Conservation (phyloP, 1,140 invertebrate genomes). For the Magallana angulata region DNA sequence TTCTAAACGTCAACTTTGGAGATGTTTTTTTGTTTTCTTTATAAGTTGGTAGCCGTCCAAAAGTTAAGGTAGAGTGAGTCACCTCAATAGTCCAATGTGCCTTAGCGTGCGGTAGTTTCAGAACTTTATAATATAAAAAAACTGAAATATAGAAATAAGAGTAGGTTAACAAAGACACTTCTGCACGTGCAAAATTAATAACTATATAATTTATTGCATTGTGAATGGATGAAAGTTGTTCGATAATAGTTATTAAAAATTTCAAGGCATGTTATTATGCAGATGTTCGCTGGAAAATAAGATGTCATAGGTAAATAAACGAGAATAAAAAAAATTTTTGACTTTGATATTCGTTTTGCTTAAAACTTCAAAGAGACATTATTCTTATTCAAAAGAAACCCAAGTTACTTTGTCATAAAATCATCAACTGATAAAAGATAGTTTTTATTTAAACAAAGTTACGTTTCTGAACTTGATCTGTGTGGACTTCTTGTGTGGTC, state of each 20-base stretch:
- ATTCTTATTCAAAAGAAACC: no score
- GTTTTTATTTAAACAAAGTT: neutral
- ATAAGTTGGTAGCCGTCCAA: conserved; percentile 7
- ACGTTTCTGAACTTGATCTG: neutral
- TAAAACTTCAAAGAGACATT: no score
- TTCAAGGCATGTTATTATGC: neutral
- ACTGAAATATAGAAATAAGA: conserved; percentile 1
- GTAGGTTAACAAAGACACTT: neutral
- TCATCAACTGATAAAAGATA: no score
- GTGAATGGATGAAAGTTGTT: neutral
- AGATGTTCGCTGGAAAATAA: conserved; percentile 9
- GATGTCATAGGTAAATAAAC: neutral
- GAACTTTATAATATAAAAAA: neutral
- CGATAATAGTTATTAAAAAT: neutral
- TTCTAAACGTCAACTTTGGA: conserved; percentile 32
- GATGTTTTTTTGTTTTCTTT: conserved; percentile 8
- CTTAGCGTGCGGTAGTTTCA: neutral
- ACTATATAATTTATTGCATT: neutral
- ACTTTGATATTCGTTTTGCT: no score
- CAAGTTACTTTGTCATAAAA: no score
- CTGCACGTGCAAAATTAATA: conserved; percentile 7
- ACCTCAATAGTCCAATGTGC: conserved; percentile 2
- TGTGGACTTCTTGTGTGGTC: neutral
- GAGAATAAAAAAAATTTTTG: neutral
- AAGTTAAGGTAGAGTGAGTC: neutral